Conservation (phyloP, 2,797 vertebrate species). For the Uromys caudimaculatus region DNA sequence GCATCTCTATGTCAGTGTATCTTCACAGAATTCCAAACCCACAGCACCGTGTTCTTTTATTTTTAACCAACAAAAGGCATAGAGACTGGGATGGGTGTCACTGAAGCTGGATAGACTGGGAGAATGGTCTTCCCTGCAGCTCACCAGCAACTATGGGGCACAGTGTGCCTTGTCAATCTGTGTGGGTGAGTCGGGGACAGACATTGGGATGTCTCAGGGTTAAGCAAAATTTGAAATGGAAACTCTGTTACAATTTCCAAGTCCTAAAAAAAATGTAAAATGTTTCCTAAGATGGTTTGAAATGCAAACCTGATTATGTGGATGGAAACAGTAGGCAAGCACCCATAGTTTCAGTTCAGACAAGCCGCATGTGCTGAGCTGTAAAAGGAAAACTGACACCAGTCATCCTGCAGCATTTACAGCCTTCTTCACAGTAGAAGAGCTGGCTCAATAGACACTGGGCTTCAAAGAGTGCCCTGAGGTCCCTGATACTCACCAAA, state of each 20-base stretch:
- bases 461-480: neutral
- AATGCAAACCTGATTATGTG: neutral
- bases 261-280: neutral
- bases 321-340: neutral
- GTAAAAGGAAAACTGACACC: neutral
- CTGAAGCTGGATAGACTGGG: neutral
- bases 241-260: neutral
- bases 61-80: neutral
- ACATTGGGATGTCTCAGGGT: neutral
- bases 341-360: neutral
- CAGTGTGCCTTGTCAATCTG: neutral
- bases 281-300: slow-evolving; percentile 20
- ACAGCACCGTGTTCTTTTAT: neutral
- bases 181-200: neutral
- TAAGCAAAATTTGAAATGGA: slow-evolving; percentile 58
- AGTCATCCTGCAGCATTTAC: neutral
- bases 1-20: neutral
- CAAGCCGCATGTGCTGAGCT: neutral
- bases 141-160: neutral
- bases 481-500: neutral
- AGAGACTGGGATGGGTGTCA: neutral
- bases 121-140: neutral
- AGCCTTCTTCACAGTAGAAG: neutral
- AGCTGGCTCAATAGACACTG: neutral
- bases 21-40: slow-evolving; percentile 6